Conservation (phyloP, 2,888 invertebrate species). For the Eupithecia centaureata region DNA sequence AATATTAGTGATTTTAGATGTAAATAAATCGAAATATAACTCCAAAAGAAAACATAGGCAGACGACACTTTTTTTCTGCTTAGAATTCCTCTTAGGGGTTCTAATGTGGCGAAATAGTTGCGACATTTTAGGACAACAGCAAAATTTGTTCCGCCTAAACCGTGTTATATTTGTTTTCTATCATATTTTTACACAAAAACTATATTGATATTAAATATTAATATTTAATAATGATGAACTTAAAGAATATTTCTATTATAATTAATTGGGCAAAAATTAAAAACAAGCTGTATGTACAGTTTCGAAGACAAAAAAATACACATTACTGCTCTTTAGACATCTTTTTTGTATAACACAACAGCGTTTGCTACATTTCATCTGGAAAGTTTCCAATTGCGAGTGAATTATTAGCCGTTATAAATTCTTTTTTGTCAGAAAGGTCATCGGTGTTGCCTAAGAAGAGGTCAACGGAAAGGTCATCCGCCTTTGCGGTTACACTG, state of each 20-base stretch:
- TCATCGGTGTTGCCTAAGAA: neutral
- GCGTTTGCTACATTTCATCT: constrained; percentile 16
- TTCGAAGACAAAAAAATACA: neutral
- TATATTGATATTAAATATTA: too few relatives aligned
- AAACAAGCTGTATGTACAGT: neutral
- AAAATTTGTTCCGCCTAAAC: neutral
- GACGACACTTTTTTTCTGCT: neutral
- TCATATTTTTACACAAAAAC: neutral
- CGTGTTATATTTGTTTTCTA: neutral
- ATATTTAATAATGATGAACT: too few relatives aligned
- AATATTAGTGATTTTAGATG: neutral
- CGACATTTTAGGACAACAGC: neutral
- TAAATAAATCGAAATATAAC: neutral
- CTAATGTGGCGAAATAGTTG: neutral
- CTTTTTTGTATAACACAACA: constrained; percentile 2
- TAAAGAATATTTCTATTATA: neutral
- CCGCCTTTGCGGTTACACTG: neutral
- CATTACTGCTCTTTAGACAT: neutral
- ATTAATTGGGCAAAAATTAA: neutral
- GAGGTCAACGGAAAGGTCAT: neutral
- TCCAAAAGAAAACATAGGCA: neutral
- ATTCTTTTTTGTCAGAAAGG: constrained; percentile 11
- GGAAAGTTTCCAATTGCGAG: constrained; percentile 27
- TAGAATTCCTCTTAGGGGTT: neutral
- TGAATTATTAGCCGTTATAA: constrained; percentile 11